phyloP scores from a whole-genome alignment of 1,140 invertebrate species.

The Wasmannia auropunctata region DNA sequence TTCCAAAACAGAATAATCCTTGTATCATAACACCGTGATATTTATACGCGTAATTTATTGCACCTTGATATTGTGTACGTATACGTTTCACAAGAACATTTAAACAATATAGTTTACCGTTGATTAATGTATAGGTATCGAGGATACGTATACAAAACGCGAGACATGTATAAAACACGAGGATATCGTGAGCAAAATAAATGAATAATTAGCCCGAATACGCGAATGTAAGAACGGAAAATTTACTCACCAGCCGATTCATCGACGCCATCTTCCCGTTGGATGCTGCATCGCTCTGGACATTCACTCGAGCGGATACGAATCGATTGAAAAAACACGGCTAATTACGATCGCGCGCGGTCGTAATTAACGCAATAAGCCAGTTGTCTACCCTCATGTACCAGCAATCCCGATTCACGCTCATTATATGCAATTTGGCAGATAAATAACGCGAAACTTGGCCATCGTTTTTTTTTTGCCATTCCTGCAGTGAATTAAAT shows the following conservation, averaged over 20 bases:
- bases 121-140: too few species aligned
- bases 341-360: neutral
- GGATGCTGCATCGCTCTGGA: neutral
- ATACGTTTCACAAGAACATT: neutral
- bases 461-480: neutral
- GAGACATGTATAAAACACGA: too few species aligned
- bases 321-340: neutral
- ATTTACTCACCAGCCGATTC: neutral
- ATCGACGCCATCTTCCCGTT: conserved; percentile 1
- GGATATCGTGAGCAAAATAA: neutral
- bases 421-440: neutral
- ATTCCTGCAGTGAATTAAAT: neutral
- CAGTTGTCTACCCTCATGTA: neutral
- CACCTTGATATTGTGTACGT: too few species aligned
- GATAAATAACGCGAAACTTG: neutral
- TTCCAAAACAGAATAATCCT: neutral
- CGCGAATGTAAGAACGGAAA: neutral
- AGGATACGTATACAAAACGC: too few species aligned
- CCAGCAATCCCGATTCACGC: too few species aligned
- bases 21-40: neutral
- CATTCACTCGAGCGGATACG: neutral
- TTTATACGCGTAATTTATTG: neutral
- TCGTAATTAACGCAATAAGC: conserved; percentile 1
- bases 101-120: neutral
- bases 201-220: neutral